A percentile compares a stretch with the other conserved stretches of the same genome.
Evolutionary conservation across 2,797 vertebrate species (phyloP).

Genomic region (Fratercula arctica): DNA sequence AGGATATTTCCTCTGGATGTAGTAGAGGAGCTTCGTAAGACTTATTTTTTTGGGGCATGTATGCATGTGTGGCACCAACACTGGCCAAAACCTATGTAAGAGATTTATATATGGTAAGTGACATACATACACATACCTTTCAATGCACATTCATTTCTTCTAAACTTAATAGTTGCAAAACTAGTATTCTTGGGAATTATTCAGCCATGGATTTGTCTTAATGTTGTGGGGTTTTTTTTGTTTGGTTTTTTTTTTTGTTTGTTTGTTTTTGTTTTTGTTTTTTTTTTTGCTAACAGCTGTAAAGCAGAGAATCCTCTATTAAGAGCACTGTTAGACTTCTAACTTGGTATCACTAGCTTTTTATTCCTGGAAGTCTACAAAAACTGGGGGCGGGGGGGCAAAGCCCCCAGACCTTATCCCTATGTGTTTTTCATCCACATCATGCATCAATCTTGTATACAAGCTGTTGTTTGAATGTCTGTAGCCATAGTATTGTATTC

Average conservation of each 20-base stretch:
- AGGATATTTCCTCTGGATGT: not conserved
- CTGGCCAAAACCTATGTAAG: not conserved
- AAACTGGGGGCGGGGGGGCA: rapidly evolving
- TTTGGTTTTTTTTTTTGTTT: not conserved
- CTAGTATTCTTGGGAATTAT: not conserved
- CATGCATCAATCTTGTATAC: not conserved
- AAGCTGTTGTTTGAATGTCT: not conserved
- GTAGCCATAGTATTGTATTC: not conserved
- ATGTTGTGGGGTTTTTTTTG: no score
- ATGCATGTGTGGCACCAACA: not conserved
- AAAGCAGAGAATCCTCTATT: not conserved
- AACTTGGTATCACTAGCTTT: not conserved
- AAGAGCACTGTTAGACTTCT: not conserved
- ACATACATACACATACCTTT: not conserved
- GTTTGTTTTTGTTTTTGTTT: no score
- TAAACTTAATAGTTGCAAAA: not conserved
- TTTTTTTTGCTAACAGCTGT: not conserved
- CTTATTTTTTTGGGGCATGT: not conserved
- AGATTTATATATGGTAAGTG: not conserved
- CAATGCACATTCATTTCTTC: not conserved
- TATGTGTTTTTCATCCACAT: not conserved
- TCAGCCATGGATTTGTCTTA: not conserved
- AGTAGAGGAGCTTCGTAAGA: not conserved
- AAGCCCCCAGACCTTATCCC: not conserved
- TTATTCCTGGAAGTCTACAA: not conserved